Conservation (phyloP, 2,113 vertebrate species). For the Myiopsitta monachus region DNA sequence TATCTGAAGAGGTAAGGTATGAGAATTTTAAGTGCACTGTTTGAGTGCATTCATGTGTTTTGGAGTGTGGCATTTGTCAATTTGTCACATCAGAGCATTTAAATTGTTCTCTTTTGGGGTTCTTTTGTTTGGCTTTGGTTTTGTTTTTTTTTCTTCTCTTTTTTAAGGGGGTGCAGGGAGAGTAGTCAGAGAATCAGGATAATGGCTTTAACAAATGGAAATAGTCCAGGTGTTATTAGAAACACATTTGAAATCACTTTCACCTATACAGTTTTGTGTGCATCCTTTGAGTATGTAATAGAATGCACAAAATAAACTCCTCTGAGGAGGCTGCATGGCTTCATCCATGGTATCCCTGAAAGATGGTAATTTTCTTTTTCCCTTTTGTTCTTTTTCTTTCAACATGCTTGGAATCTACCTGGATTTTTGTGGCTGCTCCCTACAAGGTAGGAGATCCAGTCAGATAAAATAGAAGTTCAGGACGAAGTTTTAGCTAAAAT, state of each 20-base stretch:
- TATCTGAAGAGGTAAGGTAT: background rate
- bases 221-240: background rate
- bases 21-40: background rate
- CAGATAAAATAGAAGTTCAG: background rate
- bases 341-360: background rate
- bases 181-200: background rate
- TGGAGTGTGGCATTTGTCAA: background rate
- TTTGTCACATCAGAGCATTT: slow-evolving; percentile 9
- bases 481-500: background rate
- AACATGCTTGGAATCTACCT: background rate
- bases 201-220: slow-evolving; percentile 26
- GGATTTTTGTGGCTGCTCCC: background rate
- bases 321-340: background rate
- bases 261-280: background rate
- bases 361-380: background rate
- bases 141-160: background rate
- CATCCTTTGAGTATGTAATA: background rate
- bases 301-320: background rate
- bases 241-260: slow-evolving; percentile 8
- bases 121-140: background rate
- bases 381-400: background rate
- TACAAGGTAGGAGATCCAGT: background rate
- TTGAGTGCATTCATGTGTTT: background rate
- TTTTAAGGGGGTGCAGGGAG: background rate
- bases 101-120: background rate